Evolutionary conservation across 1,140 invertebrate species (phyloP), one percentile per base, ranked within the genome.

Genomic region (Maniola jurtina): DNA sequence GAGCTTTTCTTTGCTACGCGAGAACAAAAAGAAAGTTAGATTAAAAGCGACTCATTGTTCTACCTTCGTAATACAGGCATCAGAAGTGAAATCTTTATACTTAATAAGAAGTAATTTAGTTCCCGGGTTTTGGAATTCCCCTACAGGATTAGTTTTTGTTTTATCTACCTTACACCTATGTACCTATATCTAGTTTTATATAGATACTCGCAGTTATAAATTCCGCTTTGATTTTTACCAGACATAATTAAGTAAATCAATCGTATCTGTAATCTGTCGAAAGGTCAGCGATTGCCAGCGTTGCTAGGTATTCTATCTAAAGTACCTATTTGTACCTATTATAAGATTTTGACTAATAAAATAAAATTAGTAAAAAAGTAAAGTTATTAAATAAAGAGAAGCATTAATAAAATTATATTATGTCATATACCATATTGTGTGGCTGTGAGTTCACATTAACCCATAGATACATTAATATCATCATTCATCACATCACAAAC

Each of bases 41-140:
- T 86, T 87, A 89, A 87, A 86, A 73, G 79, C 63, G 78, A 78
- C 70, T 79, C 81, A 85, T 88, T 88, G 86, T 88, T 74, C 77
- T 48, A 69, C 79, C 68, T 83, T 84, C 84, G 86, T 87, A 79
- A 75, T 78, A 77, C 70, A 76, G 76, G 76, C 80, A 76, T 79
- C 78, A 83, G 66, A 63, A 68, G 57, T 68, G 56, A 68, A 54
- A 65, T 67, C 68, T 68, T 70, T 71, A 76, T 80, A n/a, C n/a
- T n/a, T n/a, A 76, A 75, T 79, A 55, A 64, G 58, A 66, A 63
- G 64, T 62, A 72, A 72, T 66, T 57, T 64, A 57, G 62, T 66
- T 72, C 45, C 66, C 52, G 33, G 52, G 11, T 55, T 34, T 55
- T 10, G 16, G 52, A 55, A 55, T 55, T 33, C 52, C 33, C 52